These are phyloP conservation scores for Platycercus adscitus DNA, from an alignment of 2,113 vertebrate species.

Conservation along the genomic window DNA sequence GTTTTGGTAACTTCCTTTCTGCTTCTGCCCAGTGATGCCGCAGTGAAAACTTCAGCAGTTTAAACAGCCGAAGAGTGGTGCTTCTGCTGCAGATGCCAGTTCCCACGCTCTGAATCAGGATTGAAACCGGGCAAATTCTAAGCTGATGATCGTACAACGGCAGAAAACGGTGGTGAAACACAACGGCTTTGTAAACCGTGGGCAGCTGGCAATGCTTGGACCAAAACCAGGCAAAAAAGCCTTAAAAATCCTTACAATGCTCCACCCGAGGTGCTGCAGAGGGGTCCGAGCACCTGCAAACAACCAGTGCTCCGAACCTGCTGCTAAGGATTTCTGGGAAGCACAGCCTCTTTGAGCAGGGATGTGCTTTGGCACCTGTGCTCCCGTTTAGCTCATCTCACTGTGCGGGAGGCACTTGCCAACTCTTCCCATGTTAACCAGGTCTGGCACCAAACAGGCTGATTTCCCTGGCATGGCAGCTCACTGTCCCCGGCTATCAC, in stretches of 20 bases:
- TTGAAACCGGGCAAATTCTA: neutral
- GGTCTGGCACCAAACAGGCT: neutral
- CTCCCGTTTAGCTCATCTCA: neutral
- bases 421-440: neutral
- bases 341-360: neutral
- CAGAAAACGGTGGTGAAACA: neutral
- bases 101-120: neutral
- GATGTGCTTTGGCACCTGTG: fast-evolving
- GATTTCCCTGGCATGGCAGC: neutral
- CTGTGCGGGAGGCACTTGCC: neutral
- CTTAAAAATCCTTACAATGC: neutral
- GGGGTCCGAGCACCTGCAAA: neutral
- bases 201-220: neutral
- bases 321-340: neutral
- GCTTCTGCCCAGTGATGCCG: neutral
- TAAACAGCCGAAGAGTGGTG: neutral
- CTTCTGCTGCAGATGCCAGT: neutral
- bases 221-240: neutral
- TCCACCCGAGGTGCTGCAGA: neutral
- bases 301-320: fast-evolving
- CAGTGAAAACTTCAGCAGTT: neutral
- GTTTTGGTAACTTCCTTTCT: neutral
- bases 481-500: neutral
- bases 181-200: neutral
- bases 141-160: neutral